Evolutionary conservation across 2,113 vertebrate genomes (phyloP).

Genomic region (Peromyscus maniculatus): DNA sequence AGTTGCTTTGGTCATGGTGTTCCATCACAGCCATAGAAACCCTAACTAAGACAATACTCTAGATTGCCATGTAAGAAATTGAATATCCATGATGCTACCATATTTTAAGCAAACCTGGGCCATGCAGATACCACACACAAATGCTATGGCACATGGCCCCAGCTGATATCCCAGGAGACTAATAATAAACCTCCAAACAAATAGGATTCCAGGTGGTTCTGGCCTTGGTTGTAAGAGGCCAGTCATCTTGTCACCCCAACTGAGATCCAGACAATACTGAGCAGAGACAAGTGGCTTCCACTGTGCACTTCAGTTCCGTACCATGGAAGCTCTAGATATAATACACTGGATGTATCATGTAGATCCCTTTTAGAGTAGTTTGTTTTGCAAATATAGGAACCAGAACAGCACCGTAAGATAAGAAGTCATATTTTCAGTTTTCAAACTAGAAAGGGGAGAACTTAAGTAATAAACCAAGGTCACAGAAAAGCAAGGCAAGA

Average conservation of each 20-base stretch:
- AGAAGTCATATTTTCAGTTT: neutral
- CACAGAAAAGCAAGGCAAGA: neutral
- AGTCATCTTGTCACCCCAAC: neutral
- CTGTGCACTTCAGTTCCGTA: neutral
- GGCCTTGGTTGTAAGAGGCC: accelerated
- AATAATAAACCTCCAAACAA: neutral
- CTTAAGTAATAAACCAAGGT: neutral
- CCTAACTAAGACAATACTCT: neutral
- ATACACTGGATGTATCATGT: neutral
- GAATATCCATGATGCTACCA: neutral
- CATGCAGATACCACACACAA: neutral
- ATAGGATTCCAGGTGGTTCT: neutral
- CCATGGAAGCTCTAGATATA: neutral
- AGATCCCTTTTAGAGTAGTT: neutral
- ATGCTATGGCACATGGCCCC: neutral
- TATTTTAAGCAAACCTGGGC: neutral
- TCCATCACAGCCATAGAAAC: neutral
- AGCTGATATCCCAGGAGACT: neutral
- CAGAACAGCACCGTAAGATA: neutral
- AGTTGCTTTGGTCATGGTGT: neutral
- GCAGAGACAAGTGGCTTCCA: neutral
- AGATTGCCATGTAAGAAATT: neutral
- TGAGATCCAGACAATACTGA: neutral
- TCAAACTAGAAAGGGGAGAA: neutral
- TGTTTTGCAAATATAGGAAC: neutral